Percentiles rank a stretch among this genome's conserved stretches.
phyloP scores from a whole-genome alignment of 2,888 invertebrate species.

The Lissonota sp. region DNA sequence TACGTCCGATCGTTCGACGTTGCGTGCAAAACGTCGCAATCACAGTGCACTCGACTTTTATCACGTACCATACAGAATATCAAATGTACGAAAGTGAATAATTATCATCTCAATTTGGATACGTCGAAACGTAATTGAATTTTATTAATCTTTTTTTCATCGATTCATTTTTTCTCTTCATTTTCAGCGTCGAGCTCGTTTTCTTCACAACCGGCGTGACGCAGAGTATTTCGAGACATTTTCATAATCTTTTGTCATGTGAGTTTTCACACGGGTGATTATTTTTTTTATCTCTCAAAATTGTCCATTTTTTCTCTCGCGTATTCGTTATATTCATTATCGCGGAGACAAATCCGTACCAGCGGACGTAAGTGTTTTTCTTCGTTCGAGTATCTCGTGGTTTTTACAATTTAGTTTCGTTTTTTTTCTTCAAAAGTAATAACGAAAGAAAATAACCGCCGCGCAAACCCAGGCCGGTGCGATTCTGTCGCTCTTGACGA shows the following conservation, averaged over 20 bases:
- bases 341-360: constrained; percentile 4
- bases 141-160: constrained; percentile 6
- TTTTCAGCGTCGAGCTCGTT: no score
- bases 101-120: constrained; percentile 60
- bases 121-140: constrained; percentile 16
- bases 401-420: background rate
- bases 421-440: constrained; percentile 76
- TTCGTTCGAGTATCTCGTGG: background rate
- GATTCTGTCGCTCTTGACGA: constrained; percentile 76
- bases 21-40: constrained; percentile 72
- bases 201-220: no score
- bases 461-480: constrained; percentile 80
- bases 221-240: no score
- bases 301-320: no score
- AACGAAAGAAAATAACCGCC: constrained; percentile 79
- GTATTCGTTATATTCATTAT: no score
- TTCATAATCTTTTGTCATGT: no score
- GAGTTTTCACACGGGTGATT: no score
- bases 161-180: background rate
- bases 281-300: no score
- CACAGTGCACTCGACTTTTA: constrained; percentile 80
- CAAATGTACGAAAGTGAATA: constrained; percentile 53
- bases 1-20: constrained; percentile 61
- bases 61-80: constrained; percentile 83
- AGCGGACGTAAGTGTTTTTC: constrained; percentile 8